phyloP scores from a whole-genome alignment of 2,797 vertebrate genomes.

The Sandelia bainsii region DNA sequence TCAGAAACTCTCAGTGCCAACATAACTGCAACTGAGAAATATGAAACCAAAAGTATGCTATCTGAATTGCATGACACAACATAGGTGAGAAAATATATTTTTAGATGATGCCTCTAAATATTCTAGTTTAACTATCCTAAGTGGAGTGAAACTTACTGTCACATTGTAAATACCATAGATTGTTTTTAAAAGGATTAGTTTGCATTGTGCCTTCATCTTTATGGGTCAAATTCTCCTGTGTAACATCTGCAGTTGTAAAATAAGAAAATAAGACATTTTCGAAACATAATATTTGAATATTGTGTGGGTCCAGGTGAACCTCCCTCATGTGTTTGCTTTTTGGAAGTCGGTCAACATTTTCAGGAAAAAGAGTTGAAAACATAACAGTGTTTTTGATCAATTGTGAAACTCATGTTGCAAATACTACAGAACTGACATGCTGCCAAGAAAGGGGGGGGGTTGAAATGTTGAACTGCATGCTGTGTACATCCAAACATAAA shows the following conservation, averaged over 20 bases:
- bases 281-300: constrained; percentile 3
- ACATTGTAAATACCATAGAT: not conserved
- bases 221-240: not conserved
- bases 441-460: no score
- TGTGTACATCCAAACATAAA: no score
- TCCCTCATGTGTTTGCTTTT: constrained; percentile 3
- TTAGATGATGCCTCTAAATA: not conserved
- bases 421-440: not conserved
- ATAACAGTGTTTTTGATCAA: not conserved
- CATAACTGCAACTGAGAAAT: not conserved
- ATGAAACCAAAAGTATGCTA: not conserved
- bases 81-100: no score
- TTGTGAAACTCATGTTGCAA: not conserved
- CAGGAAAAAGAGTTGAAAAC: constrained; percentile 24
- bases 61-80: not conserved
- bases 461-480: not conserved
- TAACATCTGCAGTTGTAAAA: not conserved
- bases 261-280: not conserved
- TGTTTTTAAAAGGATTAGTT: not conserved
- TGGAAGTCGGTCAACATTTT: constrained; percentile 20
- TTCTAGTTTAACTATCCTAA: no score
- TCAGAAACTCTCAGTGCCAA: constrained; percentile 8
- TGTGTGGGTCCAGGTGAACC: constrained; percentile 56
- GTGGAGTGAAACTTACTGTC: not conserved
- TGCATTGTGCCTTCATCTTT: not conserved